These are phyloP conservation scores for Odontophorus gujanensis DNA, from an alignment of 2,113 vertebrate genomes.

Conservation along the genomic window DNA sequence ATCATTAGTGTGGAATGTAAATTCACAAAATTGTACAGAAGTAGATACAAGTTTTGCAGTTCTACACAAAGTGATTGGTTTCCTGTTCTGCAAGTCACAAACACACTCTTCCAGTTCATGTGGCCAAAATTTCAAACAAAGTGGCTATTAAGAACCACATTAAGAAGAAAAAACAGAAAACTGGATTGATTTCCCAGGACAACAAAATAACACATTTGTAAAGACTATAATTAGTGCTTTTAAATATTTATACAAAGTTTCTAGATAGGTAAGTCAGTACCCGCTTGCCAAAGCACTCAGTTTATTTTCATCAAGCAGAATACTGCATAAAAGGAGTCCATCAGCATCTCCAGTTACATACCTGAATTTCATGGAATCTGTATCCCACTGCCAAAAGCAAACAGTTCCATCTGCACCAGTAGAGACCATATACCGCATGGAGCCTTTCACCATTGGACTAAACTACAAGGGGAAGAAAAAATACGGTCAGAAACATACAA, in stretches of 20 bases:
- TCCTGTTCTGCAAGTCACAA: background rate
- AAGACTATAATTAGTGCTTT: background rate
- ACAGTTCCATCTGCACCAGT: slow-evolving; percentile 97
- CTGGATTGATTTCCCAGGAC: background rate
- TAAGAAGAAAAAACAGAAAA: background rate
- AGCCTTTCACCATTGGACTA: slow-evolving; percentile 94
- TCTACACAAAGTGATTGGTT: rapidly evolving
- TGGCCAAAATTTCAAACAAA: background rate
- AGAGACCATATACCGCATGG: slow-evolving; percentile 93
- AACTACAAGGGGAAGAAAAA: slow-evolving; percentile 80
- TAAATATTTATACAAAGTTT: background rate
- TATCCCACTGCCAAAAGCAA: slow-evolving; percentile 98
- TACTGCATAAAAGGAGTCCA: background rate
- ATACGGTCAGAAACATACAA: background rate
- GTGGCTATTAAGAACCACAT: background rate
- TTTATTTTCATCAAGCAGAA: background rate
- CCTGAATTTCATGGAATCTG: slow-evolving; percentile 90
- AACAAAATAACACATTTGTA: background rate
- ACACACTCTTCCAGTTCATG: background rate
- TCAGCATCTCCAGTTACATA: slow-evolving; percentile 65
- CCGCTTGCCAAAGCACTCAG: background rate
- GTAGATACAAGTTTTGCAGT: background rate
- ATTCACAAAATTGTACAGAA: background rate
- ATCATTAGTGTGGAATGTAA: background rate
- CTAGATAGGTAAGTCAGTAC: background rate